Evolutionary conservation across 2,888 invertebrate species (phyloP).

Genomic region (Isoperla grammatica): DNA sequence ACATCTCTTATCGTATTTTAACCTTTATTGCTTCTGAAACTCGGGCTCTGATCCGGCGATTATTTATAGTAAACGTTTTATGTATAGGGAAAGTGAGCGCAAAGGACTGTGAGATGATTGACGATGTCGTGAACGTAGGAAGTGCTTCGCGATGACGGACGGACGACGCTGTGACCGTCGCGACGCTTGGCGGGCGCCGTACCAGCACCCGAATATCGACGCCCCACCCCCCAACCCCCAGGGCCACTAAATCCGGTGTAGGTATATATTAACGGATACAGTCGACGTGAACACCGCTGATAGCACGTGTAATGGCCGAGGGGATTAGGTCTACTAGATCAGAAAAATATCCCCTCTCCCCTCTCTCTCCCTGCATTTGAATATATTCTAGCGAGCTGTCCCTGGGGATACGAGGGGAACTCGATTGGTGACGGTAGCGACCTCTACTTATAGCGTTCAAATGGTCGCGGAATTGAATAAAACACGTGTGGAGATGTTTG

Average conservation of each 20-base stretch:
- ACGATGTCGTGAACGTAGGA: not conserved
- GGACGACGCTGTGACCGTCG: not conserved
- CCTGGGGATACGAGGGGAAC: no score
- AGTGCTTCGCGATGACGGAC: not conserved
- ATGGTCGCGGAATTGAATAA: no score
- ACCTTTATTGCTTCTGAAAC: not conserved
- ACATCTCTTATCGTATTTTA: not conserved
- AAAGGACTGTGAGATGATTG: not conserved
- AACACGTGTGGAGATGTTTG: no score
- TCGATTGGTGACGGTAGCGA: no score
- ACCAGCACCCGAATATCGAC: not conserved
- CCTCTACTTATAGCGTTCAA: no score
- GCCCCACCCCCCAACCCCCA: not conserved
- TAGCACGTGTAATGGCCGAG: conserved; percentile 8
- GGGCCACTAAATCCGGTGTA: conserved; percentile 8
- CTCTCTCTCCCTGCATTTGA: no score
- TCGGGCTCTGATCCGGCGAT: not conserved
- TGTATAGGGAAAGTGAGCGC: not conserved
- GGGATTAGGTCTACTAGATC: conserved; percentile 5
- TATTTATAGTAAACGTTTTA: not conserved
- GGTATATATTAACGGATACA: conserved; percentile 3
- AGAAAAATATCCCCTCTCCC: not conserved
- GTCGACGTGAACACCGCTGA: not conserved
- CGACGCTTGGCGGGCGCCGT: conserved; percentile 1
- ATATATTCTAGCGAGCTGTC: no score